Conservation (phyloP, 2,797 vertebrate species). For the Melanogrammus aeglefinus region DNA sequence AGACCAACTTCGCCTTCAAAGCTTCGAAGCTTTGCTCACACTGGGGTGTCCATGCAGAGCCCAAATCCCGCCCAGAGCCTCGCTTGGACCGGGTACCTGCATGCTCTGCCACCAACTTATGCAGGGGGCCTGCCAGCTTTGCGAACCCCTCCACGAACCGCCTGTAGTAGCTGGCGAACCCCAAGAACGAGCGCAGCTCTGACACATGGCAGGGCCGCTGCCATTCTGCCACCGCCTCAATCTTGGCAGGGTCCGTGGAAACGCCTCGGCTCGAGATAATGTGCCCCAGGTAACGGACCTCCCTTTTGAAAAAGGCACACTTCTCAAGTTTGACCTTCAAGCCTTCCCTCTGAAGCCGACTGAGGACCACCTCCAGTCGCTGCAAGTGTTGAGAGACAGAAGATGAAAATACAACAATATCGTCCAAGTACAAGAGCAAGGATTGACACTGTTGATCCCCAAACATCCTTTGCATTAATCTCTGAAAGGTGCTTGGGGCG, state of each 20-base stretch:
- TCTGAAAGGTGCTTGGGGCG: too few relatives aligned
- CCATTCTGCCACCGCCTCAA: neutral
- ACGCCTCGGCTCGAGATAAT: neutral
- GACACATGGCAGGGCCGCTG: neutral
- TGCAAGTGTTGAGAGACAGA: neutral
- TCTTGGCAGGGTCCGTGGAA: neutral
- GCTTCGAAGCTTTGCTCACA: too few relatives aligned
- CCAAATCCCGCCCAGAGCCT: too few relatives aligned
- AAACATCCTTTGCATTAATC: neutral
- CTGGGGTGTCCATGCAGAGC: too few relatives aligned
- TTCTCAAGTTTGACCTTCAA: slow-evolving; percentile 1
- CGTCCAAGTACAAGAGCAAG: neutral
- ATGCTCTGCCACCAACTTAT: too few relatives aligned
- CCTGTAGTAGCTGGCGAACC: neutral
- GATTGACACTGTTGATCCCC: neutral
- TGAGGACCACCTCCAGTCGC: neutral
- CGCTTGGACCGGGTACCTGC: too few relatives aligned
- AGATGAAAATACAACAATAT: neutral
- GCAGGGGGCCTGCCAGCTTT: neutral
- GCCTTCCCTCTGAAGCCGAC: neutral
- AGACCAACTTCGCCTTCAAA: too few relatives aligned
- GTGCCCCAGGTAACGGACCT: slow-evolving; percentile 15
- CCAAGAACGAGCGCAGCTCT: slow-evolving; percentile 6
- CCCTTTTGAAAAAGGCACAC: slow-evolving; percentile 1
- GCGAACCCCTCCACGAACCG: neutral